Base-by-base conservation (phyloP, 2,797 vertebrate species). In the Coreius guichenoti region DNA sequence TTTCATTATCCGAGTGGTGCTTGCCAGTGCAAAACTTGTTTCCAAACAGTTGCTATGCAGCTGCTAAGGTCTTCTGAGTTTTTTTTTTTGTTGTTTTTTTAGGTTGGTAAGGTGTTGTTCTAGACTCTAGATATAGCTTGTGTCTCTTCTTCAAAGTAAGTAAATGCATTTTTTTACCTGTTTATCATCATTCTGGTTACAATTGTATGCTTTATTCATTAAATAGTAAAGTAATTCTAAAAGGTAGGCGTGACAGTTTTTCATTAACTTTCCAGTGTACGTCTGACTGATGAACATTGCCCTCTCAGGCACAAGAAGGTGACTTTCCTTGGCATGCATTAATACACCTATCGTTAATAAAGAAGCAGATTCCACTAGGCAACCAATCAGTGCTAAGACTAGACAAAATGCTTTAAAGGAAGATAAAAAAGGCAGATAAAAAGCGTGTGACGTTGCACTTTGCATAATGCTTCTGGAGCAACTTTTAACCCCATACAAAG, bases 401-500 rank as follows among this genome's bases (percentile, higher is more conserved):
- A 65, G 14, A 17, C 14, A 17, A 65, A 65, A 65, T 65, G 26
- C 6, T 16, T 63, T 29, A 29, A 63, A 63, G 61, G 13, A 63
- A 63, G 9, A 43, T 43, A 43, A 31, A 31, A 4, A 58, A n/a
- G 39, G 31, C 56, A 31, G 33, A 17, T 33, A 65, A 73, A 81
- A n/a, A 70, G 6, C 12, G 5, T 70, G 63, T 80, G 49, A 56
- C 33, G n/a, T 65, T 63, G 26, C 23, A n/a, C 82, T 68, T 21
- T 68, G 47, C 26, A 51, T 75, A 75, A 67, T 45, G 43, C 29
- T 74, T 14, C 56, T 51, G 29, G 58, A 39, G 58, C 26, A 77
- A 84, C 61, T 54, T 54, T 83, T 29, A 76, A 77, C 73, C 73
- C 43, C 47, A 56, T 49, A 77, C 33, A 84, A 61, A 80, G 75